Base-by-base conservation (phyloP, 2,888 invertebrate species). In the Leptinotarsa juncta region DNA sequence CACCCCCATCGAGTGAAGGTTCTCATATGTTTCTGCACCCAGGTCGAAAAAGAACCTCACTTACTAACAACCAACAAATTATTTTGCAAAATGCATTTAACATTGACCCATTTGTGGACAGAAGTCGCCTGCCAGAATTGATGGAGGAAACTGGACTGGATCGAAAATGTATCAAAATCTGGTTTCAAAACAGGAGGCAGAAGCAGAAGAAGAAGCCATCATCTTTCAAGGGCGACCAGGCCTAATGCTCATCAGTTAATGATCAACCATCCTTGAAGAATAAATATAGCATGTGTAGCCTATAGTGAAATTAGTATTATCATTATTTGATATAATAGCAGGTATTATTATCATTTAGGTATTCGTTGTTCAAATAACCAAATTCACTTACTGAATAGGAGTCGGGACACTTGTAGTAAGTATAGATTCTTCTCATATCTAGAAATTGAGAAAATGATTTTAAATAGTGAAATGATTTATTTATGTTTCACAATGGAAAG, bases 151-250 rank as follows among this genome's bases (percentile, higher is more conserved):
- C 62, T n/a, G 62, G 62, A 42, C 42, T 62, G 32, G 62, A 62
- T 62, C 62, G 62, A 62, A 62, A 62, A 42, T 62, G 62, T 32
- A 62, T 62, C 42, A 62, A 62, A 62, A 69, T 60, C 57, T 69
- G 69, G 69, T 69, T 69, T 12, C 69, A 69, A 50, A 69, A 69
- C 16, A 57, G 50, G 18, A 69, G 69, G 23, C 69, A 69, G 14
- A 69, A 60, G 48, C 48, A 57, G 4, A 69, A 69, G 62, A 62
- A 62, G 4, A 62, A 62, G 32, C 16, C 42, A 16, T 26, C 42
- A n/a, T 10, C 26, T n/a, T 16, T 42, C 16, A 62, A 62, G 12
- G 42, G n/a, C 5, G 32, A 42, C 16, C 4, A 42, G 3, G 62
- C 10, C n/a, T 62, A 42, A 62, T 32, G 32, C 32, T 62, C 42